phyloP scores from a whole-genome alignment of 2,888 invertebrate species.

The Rosalia funebris region DNA sequence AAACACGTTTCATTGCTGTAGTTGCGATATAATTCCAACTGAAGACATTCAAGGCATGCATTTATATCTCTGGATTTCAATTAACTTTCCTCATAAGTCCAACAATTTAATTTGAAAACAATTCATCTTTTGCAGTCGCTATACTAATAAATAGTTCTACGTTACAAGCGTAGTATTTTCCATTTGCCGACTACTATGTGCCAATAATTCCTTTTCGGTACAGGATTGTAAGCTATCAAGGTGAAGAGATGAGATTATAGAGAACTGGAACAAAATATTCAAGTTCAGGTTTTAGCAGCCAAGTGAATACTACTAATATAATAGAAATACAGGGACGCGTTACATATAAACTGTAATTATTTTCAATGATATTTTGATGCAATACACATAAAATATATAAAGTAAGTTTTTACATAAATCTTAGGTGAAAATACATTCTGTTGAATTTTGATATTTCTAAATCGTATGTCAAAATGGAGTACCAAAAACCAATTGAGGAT shows the following conservation, averaged over 20 bases:
- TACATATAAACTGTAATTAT: too few species aligned
- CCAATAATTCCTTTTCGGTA: neutral
- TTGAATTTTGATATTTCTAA: too few species aligned
- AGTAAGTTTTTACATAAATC: too few species aligned
- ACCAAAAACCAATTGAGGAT: too few species aligned
- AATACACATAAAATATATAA: too few species aligned
- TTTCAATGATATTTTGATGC: too few species aligned
- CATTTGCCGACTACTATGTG: slow-evolving; percentile 7
- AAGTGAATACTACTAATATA: too few species aligned
- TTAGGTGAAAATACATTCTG: too few species aligned
- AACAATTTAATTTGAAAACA: slow-evolving; percentile 35
- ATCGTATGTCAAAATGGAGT: too few species aligned
- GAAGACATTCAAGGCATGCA: slow-evolving; percentile 41
- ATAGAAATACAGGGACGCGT: too few species aligned
- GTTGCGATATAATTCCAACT: slow-evolving; percentile 43
- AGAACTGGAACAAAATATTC: too few species aligned
- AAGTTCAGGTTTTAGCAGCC: too few species aligned
- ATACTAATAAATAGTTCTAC: slow-evolving; percentile 3
- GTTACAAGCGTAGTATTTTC: slow-evolving; percentile 11
- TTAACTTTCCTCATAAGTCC: slow-evolving; percentile 36
- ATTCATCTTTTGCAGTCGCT: slow-evolving; percentile 32
- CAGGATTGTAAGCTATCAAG: neutral
- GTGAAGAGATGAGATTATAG: neutral
- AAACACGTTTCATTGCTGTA: slow-evolving; percentile 46
- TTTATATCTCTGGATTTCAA: slow-evolving; percentile 32